phyloP scores from a whole-genome alignment of 2,888 invertebrate species.

The Calliopum simillimum region DNA sequence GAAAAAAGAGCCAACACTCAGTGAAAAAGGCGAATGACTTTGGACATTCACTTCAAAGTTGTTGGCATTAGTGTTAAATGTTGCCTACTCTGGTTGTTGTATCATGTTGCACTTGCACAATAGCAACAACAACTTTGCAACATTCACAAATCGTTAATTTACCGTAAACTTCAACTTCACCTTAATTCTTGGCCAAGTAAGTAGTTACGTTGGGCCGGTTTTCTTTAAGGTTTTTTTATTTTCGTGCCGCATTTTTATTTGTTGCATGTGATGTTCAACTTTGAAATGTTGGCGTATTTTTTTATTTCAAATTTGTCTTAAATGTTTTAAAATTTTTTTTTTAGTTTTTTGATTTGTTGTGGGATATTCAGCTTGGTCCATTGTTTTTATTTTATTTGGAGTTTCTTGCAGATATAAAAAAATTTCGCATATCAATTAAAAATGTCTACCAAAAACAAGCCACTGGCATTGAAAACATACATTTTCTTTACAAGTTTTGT shows the following conservation, averaged over 20 bases:
- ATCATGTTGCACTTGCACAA: slow-evolving; percentile 3
- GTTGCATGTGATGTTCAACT: background rate
- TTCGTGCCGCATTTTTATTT: slow-evolving; percentile 33
- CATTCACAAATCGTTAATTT: slow-evolving; percentile 60
- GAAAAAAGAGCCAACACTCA: too few relatives aligned
- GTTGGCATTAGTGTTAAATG: slow-evolving; percentile 16
- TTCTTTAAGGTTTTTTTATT: slow-evolving; percentile 28
- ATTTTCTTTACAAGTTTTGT: background rate
- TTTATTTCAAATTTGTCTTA: too few relatives aligned
- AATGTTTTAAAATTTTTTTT: too few relatives aligned
- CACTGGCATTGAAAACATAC: too few relatives aligned
- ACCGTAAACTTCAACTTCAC: slow-evolving; percentile 68
- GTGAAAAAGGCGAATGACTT: too few relatives aligned
- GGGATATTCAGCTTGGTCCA: too few relatives aligned
- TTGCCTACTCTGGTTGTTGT: slow-evolving; percentile 5
- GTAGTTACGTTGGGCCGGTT: slow-evolving; percentile 33
- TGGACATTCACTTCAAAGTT: slow-evolving; percentile 8
- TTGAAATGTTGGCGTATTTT: too few relatives aligned
- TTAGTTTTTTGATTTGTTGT: too few relatives aligned
- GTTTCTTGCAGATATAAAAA: background rate
- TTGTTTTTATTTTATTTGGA: too few relatives aligned
- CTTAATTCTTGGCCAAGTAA: slow-evolving; percentile 48
- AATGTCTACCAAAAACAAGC: background rate
- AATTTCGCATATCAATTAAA: background rate
- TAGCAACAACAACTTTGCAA: slow-evolving; percentile 32